A percentile compares a stretch with the other conserved stretches of the same genome.
These are phyloP conservation scores for Scaptomyza parva DNA, from an alignment of 2,888 invertebrate species.

Conservation along the genomic window DNA sequence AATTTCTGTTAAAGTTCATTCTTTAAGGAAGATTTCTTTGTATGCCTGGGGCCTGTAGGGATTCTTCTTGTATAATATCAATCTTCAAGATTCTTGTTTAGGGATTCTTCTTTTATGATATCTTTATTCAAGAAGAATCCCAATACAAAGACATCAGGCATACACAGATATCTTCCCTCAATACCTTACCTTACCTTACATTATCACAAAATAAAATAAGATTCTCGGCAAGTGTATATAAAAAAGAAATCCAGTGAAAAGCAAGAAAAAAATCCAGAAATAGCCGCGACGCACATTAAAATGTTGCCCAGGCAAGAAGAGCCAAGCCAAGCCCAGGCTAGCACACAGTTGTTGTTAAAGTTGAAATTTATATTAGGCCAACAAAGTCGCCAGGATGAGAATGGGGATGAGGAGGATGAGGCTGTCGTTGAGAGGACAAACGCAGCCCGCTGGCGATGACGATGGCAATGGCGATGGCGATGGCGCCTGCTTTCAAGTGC, in stretches of 20 bases:
- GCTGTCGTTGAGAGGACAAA: slow-evolving; percentile 51
- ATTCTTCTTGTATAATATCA: too few relatives aligned
- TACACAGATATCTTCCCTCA: too few relatives aligned
- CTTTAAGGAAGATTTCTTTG: too few relatives aligned
- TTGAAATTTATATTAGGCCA: slow-evolving; percentile 79
- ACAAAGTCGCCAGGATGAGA: slow-evolving; percentile 60
- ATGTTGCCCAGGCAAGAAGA: slow-evolving; percentile 64
- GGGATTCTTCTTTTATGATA: too few relatives aligned
- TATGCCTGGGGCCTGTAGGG: too few relatives aligned
- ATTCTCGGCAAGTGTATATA: not conserved
- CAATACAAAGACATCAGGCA: too few relatives aligned
- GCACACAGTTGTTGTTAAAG: slow-evolving; percentile 55
- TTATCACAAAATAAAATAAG: not conserved
- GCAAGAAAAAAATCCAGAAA: slow-evolving; percentile 7
- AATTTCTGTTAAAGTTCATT: too few relatives aligned
- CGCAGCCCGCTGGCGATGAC: slow-evolving; percentile 59
- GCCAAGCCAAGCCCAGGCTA: slow-evolving; percentile 4
- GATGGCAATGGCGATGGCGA: slow-evolving; percentile 45
- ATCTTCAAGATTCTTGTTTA: too few relatives aligned
- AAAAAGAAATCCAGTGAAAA: slow-evolving; percentile 7
- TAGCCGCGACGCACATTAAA: slow-evolving; percentile 64
- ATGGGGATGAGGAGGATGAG: slow-evolving; percentile 40
- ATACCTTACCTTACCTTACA: not conserved
- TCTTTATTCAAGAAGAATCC: too few relatives aligned
- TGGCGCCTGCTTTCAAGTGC: slow-evolving; percentile 81